Conservation (phyloP, 2,113 vertebrate genomes). For the Crotalus helleri region DNA sequence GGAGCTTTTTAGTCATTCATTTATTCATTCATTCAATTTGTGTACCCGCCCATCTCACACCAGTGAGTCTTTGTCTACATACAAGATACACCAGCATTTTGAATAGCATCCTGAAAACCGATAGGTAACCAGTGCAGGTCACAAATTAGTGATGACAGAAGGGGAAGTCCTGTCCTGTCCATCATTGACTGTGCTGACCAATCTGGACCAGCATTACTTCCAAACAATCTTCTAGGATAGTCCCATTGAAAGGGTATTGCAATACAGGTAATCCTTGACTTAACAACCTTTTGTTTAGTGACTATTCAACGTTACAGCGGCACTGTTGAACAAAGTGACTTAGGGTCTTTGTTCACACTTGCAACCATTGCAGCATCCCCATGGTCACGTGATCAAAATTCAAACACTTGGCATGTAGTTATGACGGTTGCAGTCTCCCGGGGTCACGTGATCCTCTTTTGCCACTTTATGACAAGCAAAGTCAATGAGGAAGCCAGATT, state of each 20-base stretch:
- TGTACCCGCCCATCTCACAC: neutral
- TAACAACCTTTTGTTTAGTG: neutral
- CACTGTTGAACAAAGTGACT: neutral
- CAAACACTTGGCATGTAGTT: neutral
- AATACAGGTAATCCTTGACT: neutral
- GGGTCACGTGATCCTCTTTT: neutral
- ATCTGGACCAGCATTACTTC: neutral
- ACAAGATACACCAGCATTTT: neutral
- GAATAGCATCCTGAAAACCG: neutral
- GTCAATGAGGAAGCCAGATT: neutral
- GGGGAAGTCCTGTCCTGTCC: neutral
- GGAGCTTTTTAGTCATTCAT: neutral
- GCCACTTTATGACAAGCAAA: neutral
- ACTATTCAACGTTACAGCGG: neutral
- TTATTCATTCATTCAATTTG: neutral
- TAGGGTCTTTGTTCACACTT: neutral
- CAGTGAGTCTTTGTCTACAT: neutral
- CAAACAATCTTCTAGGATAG: neutral
- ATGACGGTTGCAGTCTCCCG: neutral
- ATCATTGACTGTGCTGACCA: neutral
- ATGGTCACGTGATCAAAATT: neutral
- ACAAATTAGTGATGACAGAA: neutral
- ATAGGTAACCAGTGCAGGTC: neutral
- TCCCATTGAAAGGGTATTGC: neutral
- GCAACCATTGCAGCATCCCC: neutral